Percentiles rank a stretch among this genome's conserved stretches.
Evolutionary conservation across 2,113 vertebrate genomes (phyloP).

Genomic region (Rhinogobius similis): DNA sequence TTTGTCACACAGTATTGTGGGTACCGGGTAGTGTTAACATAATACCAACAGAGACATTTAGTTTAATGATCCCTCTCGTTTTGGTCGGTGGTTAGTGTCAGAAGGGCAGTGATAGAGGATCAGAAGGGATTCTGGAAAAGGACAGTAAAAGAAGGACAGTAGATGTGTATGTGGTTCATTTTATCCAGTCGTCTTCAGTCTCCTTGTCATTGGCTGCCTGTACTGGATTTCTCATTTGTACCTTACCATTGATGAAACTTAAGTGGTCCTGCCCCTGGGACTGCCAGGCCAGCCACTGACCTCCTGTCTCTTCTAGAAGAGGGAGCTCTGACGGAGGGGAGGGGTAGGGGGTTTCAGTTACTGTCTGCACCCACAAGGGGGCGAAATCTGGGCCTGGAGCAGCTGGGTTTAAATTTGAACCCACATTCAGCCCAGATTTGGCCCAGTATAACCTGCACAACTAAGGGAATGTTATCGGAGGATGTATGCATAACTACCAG

Average conservation of each 20-base stretch:
- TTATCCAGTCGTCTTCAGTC: slow-evolving; percentile 39
- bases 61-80: slow-evolving; percentile 22
- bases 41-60: slow-evolving; percentile 14
- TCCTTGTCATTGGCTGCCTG: slow-evolving; percentile 36
- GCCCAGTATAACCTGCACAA: slow-evolving; percentile 63
- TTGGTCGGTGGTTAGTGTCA: slow-evolving; percentile 36
- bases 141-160: slow-evolving; percentile 52
- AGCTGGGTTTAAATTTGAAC: slow-evolving; percentile 37
- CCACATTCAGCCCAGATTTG: slow-evolving; percentile 57
- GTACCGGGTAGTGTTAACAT: neutral
- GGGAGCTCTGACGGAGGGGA: slow-evolving; percentile 70
- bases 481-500: slow-evolving; percentile 59
- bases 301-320: slow-evolving; percentile 73
- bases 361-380: slow-evolving; percentile 50
- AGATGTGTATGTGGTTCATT: slow-evolving; percentile 14
- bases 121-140: slow-evolving; percentile 70
- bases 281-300: slow-evolving; percentile 72
- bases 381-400: slow-evolving; percentile 68
- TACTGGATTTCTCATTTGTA: slow-evolving; percentile 46
- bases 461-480: slow-evolving; percentile 55
- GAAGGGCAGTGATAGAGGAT: slow-evolving; percentile 48
- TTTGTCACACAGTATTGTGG: neutral
- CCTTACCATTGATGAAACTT: slow-evolving; percentile 78
- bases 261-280: slow-evolving; percentile 62
- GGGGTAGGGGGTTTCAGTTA: slow-evolving; percentile 73